A percentile compares a stretch with the other conserved stretches of the same genome.
Conservation (phyloP, 2,797 vertebrate species). For the Sebastes itinus region DNA sequence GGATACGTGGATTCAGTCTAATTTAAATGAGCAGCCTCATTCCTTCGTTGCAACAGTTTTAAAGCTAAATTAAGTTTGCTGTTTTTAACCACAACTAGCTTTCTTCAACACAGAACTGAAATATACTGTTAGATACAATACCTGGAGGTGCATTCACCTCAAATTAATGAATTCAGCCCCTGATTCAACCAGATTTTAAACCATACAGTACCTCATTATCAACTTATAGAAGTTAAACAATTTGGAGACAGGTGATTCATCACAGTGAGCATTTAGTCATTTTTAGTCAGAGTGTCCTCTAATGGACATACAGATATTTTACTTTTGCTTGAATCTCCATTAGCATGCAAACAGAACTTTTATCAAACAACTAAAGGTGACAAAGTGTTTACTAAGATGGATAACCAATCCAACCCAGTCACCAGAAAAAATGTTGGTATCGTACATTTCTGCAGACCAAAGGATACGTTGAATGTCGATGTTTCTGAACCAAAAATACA, state of each 20-base stretch:
- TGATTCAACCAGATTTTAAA: not conserved
- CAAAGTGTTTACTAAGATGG: no score
- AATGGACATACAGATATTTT: not conserved
- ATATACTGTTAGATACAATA: not conserved
- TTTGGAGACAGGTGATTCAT: no score
- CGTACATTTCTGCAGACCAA: no score
- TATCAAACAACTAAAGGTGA: not conserved
- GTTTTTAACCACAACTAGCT: not conserved
- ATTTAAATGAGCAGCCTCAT: constrained; percentile 51
- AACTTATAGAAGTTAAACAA: no score
- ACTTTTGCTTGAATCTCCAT: not conserved
- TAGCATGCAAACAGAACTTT: no score
- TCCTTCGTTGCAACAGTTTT: constrained; percentile 6
- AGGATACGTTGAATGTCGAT: no score
- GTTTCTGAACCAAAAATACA: no score
- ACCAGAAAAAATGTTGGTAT: no score
- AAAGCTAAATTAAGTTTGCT: constrained; percentile 11
- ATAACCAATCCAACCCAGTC: no score
- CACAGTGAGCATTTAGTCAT: not conserved
- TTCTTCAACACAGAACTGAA: not conserved
- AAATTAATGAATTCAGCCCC: not conserved
- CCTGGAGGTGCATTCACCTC: not conserved
- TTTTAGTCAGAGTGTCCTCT: not conserved
- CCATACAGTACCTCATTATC: not conserved
- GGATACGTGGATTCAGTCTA: constrained; percentile 48